Evolutionary conservation across 64 coral and sea anemone species (phyloP), one percentile per base, ranked within the genome.

Genomic region (Orbicella faveolata): DNA sequence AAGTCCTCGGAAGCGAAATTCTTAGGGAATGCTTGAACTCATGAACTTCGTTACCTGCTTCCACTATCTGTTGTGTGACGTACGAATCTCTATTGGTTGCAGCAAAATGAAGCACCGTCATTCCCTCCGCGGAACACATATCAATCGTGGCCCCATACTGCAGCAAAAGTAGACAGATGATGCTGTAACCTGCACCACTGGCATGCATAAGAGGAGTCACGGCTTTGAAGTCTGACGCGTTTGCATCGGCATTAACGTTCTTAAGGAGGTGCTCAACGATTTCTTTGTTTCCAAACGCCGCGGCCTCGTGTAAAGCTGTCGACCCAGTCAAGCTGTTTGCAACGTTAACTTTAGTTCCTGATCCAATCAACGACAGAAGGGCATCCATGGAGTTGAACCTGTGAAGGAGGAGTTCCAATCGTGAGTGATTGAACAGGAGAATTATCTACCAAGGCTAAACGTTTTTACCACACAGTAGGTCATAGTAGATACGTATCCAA

Each of bases 301-400:
- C 92, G 39, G 92, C 92, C 16, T 84, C 74, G 63, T 94, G 87
- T 20, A 94, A 69, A 57, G 92, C 61, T 0, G 92, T 94, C 2
- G 61, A 76, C 1, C 92, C 92, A 11, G 75, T 78, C 5, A 84
- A 61, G 66, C 73, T 78, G 15, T 54, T 75, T 19, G 59, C 84
- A 19, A 18, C 25, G 26, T 68, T 52, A 30, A 76, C 79, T 23
- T 84, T 76, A 20, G 92, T 87, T 1, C 92, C 92, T 79, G 72
- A 63, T 10, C 75, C 83, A 51, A 94, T 33, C 17, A 94, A 62
- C 30, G 88, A 74, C 9, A 52, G 26, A 5, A 68, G 79, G 34
- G 83, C 79, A 59, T 72, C 88, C 4, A 36, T 89, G 9, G 87
- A 94, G 17, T 89, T 89, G 61, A 94, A 94, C 61, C 92, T 94